Evolutionary conservation across 2,797 vertebrate genomes (phyloP).

Genomic region (Sebastes kiyomatsui): DNA sequence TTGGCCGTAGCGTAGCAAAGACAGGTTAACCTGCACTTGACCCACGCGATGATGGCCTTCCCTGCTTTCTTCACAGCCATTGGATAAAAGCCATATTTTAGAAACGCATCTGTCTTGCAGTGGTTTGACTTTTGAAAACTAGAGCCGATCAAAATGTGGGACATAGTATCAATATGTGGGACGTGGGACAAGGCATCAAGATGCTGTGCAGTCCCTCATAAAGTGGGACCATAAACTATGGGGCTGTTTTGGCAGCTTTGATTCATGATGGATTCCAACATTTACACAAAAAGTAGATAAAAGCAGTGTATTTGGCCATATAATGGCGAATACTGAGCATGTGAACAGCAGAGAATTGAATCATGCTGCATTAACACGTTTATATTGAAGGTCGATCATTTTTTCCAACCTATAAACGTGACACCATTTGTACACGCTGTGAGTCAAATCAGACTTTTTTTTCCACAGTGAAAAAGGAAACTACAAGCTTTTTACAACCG

Average conservation of each 20-base stretch:
- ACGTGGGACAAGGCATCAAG: too few species aligned
- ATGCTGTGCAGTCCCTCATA: too few species aligned
- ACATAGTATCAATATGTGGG: too few species aligned
- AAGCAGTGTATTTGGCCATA: not conserved
- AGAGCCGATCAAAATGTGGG: too few species aligned
- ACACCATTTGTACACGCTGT: not conserved
- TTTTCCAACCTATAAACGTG: not conserved
- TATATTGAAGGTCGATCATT: not conserved
- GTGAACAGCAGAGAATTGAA: too few species aligned
- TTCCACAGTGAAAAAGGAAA: constrained; percentile 16
- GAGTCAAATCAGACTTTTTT: constrained; percentile 8
- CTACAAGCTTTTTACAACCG: not conserved
- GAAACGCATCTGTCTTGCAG: too few species aligned
- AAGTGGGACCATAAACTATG: not conserved
- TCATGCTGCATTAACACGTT: not conserved
- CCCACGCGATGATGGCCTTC: too few species aligned
- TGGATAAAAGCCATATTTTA: too few species aligned
- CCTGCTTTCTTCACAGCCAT: too few species aligned
- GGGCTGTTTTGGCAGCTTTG: not conserved
- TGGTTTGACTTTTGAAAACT: too few species aligned
- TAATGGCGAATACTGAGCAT: not conserved
- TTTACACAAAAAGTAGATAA: not conserved
- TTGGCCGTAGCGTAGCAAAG: too few species aligned
- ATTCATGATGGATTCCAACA: not conserved
- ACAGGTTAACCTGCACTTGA: too few species aligned